phyloP scores from a whole-genome alignment of 2,888 invertebrate genomes.

The Drosophila formosana region DNA sequence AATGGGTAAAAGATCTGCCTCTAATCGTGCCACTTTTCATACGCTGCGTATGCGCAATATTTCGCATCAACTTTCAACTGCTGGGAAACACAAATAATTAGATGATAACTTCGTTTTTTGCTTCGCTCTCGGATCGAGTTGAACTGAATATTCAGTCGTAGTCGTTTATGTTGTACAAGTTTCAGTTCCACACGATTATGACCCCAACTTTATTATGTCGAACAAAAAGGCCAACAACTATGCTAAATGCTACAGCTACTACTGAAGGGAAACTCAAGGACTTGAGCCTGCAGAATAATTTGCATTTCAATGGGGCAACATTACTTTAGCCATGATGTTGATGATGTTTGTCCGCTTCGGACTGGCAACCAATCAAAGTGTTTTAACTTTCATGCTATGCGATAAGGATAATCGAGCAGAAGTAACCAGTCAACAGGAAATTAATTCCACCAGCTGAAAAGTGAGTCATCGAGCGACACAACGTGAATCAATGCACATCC shows the following conservation, averaged over 20 bases:
- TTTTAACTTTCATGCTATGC: constrained; percentile 26
- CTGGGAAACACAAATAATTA: background rate
- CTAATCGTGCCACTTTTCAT: background rate
- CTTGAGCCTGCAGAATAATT: constrained; percentile 30
- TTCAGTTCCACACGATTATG: constrained; percentile 1
- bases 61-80: background rate
- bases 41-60: constrained; percentile 6
- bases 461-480: constrained; percentile 9
- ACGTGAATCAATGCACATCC: constrained; percentile 4
- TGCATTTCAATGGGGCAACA: constrained; percentile 52
- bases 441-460: constrained; percentile 39
- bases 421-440: constrained; percentile 39
- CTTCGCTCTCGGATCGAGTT: background rate
- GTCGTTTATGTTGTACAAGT: constrained; percentile 3
- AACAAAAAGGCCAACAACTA: constrained; percentile 23
- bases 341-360: constrained; percentile 8
- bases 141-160: constrained; percentile 8
- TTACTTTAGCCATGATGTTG: constrained; percentile 27
- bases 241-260: constrained; percentile 18
- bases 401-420: constrained; percentile 31
- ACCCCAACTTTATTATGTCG: constrained; percentile 17
- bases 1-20: background rate
- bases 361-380: constrained; percentile 30
- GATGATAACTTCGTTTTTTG: background rate
- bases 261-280: background rate